These are phyloP conservation scores for Leucophora obtusa DNA, from an alignment of 2,888 invertebrate species.

Conservation along the genomic window DNA sequence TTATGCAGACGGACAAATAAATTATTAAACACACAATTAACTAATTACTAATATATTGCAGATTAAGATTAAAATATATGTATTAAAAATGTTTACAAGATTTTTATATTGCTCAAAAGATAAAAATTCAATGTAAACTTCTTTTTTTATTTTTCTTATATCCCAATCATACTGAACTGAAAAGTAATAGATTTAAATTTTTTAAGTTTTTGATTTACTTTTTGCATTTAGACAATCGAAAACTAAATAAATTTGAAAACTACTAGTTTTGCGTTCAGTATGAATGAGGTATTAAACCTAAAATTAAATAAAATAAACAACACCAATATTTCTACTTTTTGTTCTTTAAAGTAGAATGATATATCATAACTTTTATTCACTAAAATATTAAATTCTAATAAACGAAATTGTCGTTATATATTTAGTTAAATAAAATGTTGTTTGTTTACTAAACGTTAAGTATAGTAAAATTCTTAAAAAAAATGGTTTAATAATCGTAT, in stretches of 20 bases:
- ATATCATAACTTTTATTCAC: conserved; percentile 55
- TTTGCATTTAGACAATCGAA: no score
- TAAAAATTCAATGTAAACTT: conserved; percentile 26
- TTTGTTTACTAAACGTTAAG: conserved; percentile 57
- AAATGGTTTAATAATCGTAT: conserved; percentile 27
- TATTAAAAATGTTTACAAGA: conserved; percentile 27
- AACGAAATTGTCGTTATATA: conserved; percentile 53
- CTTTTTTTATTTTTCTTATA: background rate
- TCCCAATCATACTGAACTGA: no score
- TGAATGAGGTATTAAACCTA: conserved; percentile 6
- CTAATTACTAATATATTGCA: no score
- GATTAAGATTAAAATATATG: no score
- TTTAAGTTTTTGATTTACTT: no score
- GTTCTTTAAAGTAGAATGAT: conserved; percentile 54
- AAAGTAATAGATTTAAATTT: no score
- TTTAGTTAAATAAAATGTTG: conserved; percentile 29
- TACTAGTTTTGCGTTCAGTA: no score
- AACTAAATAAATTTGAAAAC: no score
- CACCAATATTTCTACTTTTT: conserved; percentile 44
- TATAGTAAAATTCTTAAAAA: conserved; percentile 43
- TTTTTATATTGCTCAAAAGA: conserved; percentile 39
- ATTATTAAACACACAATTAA: no score
- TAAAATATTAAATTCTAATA: conserved; percentile 48
- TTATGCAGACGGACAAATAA: no score
- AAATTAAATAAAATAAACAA: conserved; percentile 46